These are phyloP conservation scores for Pristionchus japonicus DNA, from an alignment of 2,888 invertebrate species.

Conservation along the genomic window DNA sequence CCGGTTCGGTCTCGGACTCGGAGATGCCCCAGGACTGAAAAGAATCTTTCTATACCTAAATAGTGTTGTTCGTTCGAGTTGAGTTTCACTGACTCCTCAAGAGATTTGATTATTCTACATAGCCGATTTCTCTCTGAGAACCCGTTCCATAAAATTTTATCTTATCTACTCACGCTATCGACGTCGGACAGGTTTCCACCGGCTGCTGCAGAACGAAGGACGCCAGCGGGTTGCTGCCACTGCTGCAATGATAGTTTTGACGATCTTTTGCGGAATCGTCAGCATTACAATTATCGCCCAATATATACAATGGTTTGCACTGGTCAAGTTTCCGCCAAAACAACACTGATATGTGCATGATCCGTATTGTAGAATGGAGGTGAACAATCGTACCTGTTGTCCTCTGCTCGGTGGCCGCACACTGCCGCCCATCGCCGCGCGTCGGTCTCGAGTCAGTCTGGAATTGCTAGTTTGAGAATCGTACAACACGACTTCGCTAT, in stretches of 20 bases:
- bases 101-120: too few relatives aligned
- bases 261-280: background rate
- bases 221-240: constrained; percentile 31
- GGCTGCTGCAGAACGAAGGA: background rate
- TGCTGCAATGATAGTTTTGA: background rate
- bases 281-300: too few relatives aligned
- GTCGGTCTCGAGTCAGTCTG: background rate
- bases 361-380: too few relatives aligned
- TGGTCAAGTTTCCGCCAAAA: too few relatives aligned
- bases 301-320: too few relatives aligned
- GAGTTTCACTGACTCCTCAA: background rate
- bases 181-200: background rate
- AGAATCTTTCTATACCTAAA: background rate
- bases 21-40: constrained; percentile 79
- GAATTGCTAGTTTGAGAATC: background rate
- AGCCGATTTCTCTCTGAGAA: too few relatives aligned
- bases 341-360: too few relatives aligned
- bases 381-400: background rate
- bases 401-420: background rate
- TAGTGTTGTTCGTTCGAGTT: background rate
- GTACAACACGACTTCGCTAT: background rate
- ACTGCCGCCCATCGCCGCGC: constrained; percentile 16
- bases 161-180: constrained; percentile 6
- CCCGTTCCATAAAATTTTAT: too few relatives aligned
- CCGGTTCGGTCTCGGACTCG: constrained; percentile 86